Base-by-base conservation (phyloP, 2,888 invertebrate species). In the Macropis europaea region DNA sequence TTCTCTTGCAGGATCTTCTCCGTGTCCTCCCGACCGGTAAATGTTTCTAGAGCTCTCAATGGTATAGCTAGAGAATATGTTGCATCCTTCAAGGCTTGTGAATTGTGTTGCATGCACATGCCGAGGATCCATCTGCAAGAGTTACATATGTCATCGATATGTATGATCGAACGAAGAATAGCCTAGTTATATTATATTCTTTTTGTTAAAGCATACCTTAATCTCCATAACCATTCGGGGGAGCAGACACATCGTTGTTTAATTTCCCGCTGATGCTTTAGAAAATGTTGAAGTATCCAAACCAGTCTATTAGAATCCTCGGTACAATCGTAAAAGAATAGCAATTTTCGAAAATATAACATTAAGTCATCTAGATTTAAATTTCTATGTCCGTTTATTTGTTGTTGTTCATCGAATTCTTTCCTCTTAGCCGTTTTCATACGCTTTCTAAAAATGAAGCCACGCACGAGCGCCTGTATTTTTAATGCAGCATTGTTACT, bases 381-480 rank as follows among this genome's bases (percentile, higher is more conserved):
- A 32, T 75, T 74, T 38, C 77, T 78, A 45, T 91, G 90, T 52
- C 89, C 88, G 73, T 90, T 91, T 61, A 91, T 88, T 43, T 91
- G 91, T 68, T 93, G 91, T 43, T 91, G 91, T 26, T 90, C 90
- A 86, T 97, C 96, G 90, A 96, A 97, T 52, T 93, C 91, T 48
- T 91, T 90, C 53, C 97, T 92, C 84, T 95, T 93, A 63, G 91
- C 87, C 56, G 93, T 91, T 88, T 95, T 95, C 72, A 93, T 92
- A 38, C 92, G 92, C 87, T 94, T 94, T 26, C 96, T 91, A 34
- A 92, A 91, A 22, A 96, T 90, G 82, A 94, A 96, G 79, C 96
- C 95, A 68, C 97, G 91, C 5, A 94, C 93, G 89, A 93, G 94
- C 0, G 96, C 95, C 90, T 98, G 97, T 66, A 98, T 94, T 85